Evolutionary conservation across 2,888 invertebrate species (phyloP), one percentile per base, ranked within the genome.

Genomic region (Ornithoptera alexandrae): DNA sequence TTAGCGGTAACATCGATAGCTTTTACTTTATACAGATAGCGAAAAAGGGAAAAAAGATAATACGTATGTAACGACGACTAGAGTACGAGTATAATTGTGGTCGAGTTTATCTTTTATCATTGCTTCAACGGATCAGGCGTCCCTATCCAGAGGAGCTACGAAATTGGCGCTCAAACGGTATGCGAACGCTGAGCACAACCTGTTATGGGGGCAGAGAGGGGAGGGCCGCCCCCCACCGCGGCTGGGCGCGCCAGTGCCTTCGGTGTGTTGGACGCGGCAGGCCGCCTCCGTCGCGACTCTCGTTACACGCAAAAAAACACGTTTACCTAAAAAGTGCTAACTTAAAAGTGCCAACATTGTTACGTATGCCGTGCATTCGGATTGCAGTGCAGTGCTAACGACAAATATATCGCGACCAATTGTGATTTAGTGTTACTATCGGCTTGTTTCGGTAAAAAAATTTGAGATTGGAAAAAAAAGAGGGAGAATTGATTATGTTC

Each of bases 371-470:
- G 82, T 84, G 81, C 74, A 78, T 77, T 79, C 83, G 91, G 91
- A 91, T 91, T 91, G 91, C 91, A 91, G 91, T 91, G 90, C 70
- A 81, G 87, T 88, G 88, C 80, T 71, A 69, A 53, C 69, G 71
- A 65, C 69, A 65, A 69, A 69, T 36, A 53, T 67, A 74, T 73
- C 73, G 76, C 72, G 72, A 73, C 73, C 73, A 74, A 70, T 73
- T 72, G 78, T 78, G 76, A 73, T 72, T 75, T 74, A 76, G 72
- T 75, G 73, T 76, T 76, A 68, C 70, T 65, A 60, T 56, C 65
- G 69, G 36, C 60, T 20, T 63, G 46, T 58, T 60, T 61, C 42
- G 42, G 39, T 12, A 60, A 65, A 65, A 65, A 61, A 65, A 61
- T 65, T 65, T 62, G 57, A 57, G 62, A 69, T 69, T 39, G 39